Base-by-base conservation (phyloP, 2,888 invertebrate species). In the Nemotelus nigrinus region DNA sequence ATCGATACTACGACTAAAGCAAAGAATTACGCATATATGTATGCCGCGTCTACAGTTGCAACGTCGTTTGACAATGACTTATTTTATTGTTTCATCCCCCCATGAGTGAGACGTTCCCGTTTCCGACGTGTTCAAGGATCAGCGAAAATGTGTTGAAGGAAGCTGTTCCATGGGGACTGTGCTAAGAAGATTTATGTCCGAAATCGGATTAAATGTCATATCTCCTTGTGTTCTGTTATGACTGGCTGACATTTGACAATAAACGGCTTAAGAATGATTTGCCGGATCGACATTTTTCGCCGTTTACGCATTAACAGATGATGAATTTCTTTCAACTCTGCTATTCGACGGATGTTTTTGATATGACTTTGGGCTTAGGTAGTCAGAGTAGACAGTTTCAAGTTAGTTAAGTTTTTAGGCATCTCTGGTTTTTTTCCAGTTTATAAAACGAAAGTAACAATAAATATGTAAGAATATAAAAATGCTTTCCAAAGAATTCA, bases 191-290 rank as follows among this genome's bases (percentile, higher is more conserved):
- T 78, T 78, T 65, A 71, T 67, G 68, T 63, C 55, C 60, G 55
- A 71, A 78, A 78, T 76, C 76, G 64, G 78, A 78, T 78, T 78
- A 78, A 78, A 68, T 64, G 71, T 71, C 43, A 70, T 76, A 55
- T 60, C 76, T 72, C 68, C 63, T 76, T 78, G 75, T 78, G 65
- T 45, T 10, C 53, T 55, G 48, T 55, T 68, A 68, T 53, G 68
- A 68, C 53, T 68, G 71, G 55, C 55, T 71, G 55, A 55, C 71
- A 53, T 71, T 55, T 53, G 55, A 71, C 71, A 53, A 55, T 71
- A 71, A 71, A 55, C 55, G 71, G 55, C 55, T 55, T 71, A 71
- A 44, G 57, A 25, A 55, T 3, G 43, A 55, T 55, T 71, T 71
- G 53, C 45, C 44, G 55, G 53, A 43, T 71, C 45, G 43, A 25